Conservation (phyloP, 2,797 vertebrate genomes). For the Chaenodraco wilsoni region DNA sequence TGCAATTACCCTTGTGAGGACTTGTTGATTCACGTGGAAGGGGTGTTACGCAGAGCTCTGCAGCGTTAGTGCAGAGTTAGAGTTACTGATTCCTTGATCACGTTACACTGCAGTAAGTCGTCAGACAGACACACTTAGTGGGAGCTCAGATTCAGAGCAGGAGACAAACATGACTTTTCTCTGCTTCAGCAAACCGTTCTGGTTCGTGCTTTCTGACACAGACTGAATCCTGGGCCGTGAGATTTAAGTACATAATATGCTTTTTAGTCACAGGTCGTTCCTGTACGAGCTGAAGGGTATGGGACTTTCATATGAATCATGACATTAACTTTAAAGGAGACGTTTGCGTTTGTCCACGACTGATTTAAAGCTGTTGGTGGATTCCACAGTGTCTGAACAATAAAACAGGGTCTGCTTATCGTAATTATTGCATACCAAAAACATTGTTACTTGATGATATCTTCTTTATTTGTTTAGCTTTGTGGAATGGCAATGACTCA, state of each 20-base stretch:
- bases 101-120: constrained; percentile 29
- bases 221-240: background rate
- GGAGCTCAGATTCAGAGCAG: constrained; percentile 19
- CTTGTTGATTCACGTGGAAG: constrained; percentile 36
- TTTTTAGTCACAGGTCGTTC: too few species aligned
- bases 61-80: constrained; percentile 25
- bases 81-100: constrained; percentile 36
- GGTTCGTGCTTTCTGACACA: constrained; percentile 1
- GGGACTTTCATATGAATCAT: too few species aligned
- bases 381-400: background rate
- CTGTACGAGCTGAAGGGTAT: too few species aligned
- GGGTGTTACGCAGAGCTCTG: constrained; percentile 42
- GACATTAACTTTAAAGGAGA: background rate
- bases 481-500: background rate
- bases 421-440: background rate
- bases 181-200: background rate
- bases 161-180: constrained; percentile 12
- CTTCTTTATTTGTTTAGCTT: background rate
- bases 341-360: background rate
- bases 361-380: background rate
- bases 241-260: background rate
- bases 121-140: constrained; percentile 29
- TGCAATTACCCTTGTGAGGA: constrained; percentile 25
- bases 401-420: background rate
- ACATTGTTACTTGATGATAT: background rate